These are phyloP conservation scores for Scrobipalpa atriplicella DNA, from an alignment of 2,888 invertebrate species.

Conservation along the genomic window DNA sequence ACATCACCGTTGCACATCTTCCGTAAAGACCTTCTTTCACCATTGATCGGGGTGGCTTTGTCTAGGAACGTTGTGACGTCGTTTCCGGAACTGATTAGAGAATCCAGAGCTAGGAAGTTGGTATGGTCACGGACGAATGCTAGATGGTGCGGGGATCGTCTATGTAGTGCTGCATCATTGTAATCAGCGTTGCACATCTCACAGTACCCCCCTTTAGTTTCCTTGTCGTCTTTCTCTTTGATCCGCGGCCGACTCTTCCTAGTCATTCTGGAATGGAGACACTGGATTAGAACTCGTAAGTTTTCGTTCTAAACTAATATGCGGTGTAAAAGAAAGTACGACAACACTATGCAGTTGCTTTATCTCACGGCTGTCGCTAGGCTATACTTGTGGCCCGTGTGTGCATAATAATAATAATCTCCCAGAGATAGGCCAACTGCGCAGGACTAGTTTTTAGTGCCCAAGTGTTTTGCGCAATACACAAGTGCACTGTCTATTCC, in stretches of 20 bases:
- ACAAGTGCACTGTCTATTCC: too few species aligned
- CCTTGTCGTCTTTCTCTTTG: conserved; percentile 72
- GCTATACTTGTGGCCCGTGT: too few species aligned
- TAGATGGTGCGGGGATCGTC: conserved; percentile 88
- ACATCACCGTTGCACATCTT: conserved; percentile 69
- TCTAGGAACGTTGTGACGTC: conserved; percentile 87
- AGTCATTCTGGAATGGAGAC: conserved; percentile 76
- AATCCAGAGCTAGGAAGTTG: conserved; percentile 89
- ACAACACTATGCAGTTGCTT: too few species aligned
- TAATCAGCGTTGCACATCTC: conserved; percentile 91
- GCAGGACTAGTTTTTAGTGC: too few species aligned
- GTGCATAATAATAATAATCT: too few species aligned
- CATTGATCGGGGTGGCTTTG: conserved; percentile 74
- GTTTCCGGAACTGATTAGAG: conserved; percentile 85
- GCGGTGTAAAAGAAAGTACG: too few species aligned
- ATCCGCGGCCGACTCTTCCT: conserved; percentile 75
- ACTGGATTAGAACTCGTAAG: conserved; percentile 9
- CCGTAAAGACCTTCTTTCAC: conserved; percentile 66
- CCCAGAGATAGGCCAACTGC: too few species aligned
- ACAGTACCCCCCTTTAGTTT: conserved; percentile 86
- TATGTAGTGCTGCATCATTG: conserved; percentile 86
- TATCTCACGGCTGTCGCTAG: too few species aligned
- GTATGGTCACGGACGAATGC: conserved; percentile 88
- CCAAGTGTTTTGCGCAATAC: too few species aligned
- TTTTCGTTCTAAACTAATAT: not conserved